Evolutionary conservation across 2,888 invertebrate genomes (phyloP).

Genomic region (Dexiosoma caninum): DNA sequence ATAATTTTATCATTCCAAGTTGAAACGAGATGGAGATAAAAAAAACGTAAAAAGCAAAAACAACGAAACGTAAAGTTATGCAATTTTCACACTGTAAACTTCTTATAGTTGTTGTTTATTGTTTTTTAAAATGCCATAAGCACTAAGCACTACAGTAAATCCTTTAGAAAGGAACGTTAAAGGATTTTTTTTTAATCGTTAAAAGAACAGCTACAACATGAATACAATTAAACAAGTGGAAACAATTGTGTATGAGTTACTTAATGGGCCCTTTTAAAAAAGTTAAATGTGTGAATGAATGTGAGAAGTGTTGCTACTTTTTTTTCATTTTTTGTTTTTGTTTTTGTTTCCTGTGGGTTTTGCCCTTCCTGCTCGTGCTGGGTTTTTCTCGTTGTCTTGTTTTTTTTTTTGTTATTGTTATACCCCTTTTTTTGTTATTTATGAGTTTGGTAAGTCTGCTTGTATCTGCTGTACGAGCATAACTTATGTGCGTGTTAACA

Average conservation of each 20-base stretch:
- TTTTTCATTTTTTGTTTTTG: no score
- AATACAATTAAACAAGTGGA: constrained; percentile 23
- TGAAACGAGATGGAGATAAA: background rate
- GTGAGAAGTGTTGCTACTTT: background rate
- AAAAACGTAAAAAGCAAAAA: background rate
- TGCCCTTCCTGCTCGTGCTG: background rate
- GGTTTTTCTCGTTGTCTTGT: constrained; percentile 12
- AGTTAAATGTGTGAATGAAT: constrained; percentile 30
- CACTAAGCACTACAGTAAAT: constrained; percentile 27
- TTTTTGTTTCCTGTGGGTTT: constrained; percentile 32
- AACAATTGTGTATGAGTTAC: constrained; percentile 46
- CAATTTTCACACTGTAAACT: constrained; percentile 46
- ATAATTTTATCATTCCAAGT: background rate
- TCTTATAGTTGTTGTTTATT: constrained; percentile 38
- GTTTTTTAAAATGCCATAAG: constrained; percentile 46
- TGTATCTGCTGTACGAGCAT: constrained; percentile 34
- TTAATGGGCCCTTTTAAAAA: constrained; percentile 45
- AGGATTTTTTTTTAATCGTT: constrained; percentile 7
- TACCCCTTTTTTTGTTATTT: background rate
- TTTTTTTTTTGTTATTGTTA: background rate
- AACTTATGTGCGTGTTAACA: constrained; percentile 67
- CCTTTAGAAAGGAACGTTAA: constrained; percentile 42
- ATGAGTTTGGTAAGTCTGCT: constrained; percentile 2
- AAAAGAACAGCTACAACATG: constrained; percentile 1
- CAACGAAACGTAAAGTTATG: constrained; percentile 47